A percentile compares a stretch with the other conserved stretches of the same genome.
These are phyloP conservation scores for Smithornis capensis DNA, from an alignment of 2,113 vertebrate genomes.

Conservation along the genomic window DNA sequence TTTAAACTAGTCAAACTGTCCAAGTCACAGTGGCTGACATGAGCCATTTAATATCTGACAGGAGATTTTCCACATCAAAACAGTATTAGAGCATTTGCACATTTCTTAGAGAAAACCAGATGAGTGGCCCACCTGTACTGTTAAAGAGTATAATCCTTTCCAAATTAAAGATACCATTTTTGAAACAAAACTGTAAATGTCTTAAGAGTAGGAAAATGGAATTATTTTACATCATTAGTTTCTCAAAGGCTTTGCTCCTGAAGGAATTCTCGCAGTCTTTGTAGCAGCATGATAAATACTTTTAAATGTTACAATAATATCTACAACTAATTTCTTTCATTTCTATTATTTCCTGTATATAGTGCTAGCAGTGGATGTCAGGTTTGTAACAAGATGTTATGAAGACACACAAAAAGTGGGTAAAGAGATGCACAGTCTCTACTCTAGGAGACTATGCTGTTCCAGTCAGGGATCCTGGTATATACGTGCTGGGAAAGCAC, in stretches of 20 bases:
- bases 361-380: neutral
- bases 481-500: accelerated
- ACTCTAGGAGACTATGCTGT: neutral
- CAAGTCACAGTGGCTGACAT: neutral
- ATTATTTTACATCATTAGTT: neutral
- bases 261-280: neutral
- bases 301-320: neutral
- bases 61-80: neutral
- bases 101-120: neutral
- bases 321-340: neutral
- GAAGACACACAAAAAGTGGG: neutral
- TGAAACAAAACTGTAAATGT: neutral
- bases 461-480: neutral
- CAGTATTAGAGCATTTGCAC: neutral
- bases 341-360: neutral
- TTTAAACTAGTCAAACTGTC: neutral
- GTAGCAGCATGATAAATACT: neutral
- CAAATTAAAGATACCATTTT: neutral
- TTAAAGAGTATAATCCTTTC: neutral
- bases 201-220: neutral
- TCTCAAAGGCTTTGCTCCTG: neutral
- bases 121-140: neutral
- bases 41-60: neutral
- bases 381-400: neutral
- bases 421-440: neutral